These are phyloP conservation scores for Penelope pileata DNA, from an alignment of 2,113 vertebrate species.

Conservation along the genomic window DNA sequence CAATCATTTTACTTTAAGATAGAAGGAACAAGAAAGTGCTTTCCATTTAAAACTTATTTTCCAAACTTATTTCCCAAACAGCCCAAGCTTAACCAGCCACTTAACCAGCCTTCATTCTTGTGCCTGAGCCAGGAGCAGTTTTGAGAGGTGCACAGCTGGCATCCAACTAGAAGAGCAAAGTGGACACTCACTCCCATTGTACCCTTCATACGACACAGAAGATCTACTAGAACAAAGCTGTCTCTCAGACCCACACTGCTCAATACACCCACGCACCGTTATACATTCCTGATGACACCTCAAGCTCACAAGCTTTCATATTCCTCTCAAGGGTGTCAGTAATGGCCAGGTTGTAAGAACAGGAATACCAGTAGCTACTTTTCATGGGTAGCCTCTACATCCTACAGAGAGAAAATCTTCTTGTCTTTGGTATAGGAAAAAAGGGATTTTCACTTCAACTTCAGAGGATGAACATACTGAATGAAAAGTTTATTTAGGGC, in stretches of 20 bases:
- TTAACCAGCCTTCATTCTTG: neutral
- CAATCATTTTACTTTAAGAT: neutral
- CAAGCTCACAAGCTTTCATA: neutral
- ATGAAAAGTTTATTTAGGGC: slow-evolving; percentile 8
- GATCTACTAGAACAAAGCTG: neutral
- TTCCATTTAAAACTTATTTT: neutral
- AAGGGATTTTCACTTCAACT: neutral
- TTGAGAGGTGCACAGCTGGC: neutral
- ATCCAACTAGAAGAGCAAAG: neutral
- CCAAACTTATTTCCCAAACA: neutral
- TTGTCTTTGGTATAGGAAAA: neutral
- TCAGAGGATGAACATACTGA: neutral
- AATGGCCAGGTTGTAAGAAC: neutral
- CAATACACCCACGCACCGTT: neutral
- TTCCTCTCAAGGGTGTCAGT: neutral
- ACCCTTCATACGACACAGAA: neutral
- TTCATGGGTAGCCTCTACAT: neutral
- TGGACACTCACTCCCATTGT: neutral
- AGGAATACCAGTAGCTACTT: neutral
- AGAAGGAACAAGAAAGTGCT: neutral
- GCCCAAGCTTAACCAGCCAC: neutral
- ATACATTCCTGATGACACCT: neutral
- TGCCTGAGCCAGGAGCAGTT: neutral
- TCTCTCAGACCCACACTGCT: too few species aligned
- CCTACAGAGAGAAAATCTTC: neutral